Evolutionary conservation across 2,113 vertebrate species (phyloP), one percentile per base, ranked within the genome.

Genomic region (Pao palembangensis): DNA sequence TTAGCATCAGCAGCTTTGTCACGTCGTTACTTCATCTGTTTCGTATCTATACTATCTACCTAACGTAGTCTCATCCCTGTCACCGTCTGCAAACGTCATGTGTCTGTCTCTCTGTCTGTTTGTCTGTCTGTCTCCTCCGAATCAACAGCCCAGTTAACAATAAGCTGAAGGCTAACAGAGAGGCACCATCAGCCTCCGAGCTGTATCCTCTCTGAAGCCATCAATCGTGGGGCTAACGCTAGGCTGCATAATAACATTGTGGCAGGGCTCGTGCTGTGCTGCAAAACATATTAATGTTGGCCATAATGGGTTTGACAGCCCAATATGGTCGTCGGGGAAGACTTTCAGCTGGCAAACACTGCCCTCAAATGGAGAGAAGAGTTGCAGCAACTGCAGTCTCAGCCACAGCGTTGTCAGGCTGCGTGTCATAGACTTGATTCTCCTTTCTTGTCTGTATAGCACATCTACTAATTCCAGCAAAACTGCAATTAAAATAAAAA

Each of bases 121-220:
- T 47, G 70, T 64, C 31, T 59, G 38, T 71, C 52, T 74, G 48
- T 69, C 69, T 58, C 59, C 62, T 85, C 67, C 70, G 80, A 78
- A 75, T 79, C 70, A 72, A 83, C 64, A 51, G 78, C 74, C 75
- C 79, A 84, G 76, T 87, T 86, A 85, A 87, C 85, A 82, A 71
- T 81, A 83, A 85, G 76, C 87, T 88, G 83, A 85, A 85, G 85
- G 80, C 86, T 74, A 89, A 78, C 85, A 89, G 85, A 82, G 87
- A 84, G 81, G 78, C 76, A 82, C 73, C 82, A 86, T 82, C 86
- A 87, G 79, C 85, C 79, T 75, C 75, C 74, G 78, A 78, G 80
- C 82, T 78, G 72, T 79, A 78, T 89, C 71, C 86, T 83, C 82
- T 84, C 79, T 79, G 76, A 87, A 85, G 79, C 84, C 75, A 88